Evolutionary conservation across 1,140 invertebrate species (phyloP), one percentile per base, ranked within the genome.

Genomic region (Neotoxoptera formosana): DNA sequence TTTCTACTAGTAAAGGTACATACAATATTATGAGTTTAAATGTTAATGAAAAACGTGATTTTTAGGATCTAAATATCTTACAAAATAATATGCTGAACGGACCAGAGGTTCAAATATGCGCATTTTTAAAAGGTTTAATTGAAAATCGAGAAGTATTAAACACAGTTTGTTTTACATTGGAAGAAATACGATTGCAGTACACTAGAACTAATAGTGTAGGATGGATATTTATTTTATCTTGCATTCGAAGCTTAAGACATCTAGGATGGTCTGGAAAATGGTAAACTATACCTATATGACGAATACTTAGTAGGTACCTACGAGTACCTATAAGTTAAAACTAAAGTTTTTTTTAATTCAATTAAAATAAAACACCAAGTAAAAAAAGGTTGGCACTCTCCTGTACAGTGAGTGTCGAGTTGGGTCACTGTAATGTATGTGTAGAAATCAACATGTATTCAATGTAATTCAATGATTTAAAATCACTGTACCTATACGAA

Each of bases 101-200:
- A 14, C n/a, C 60, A 76, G 60, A n/a, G 60, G 6, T 76, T 76
- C 30, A 76, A 76, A 7, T 34, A 76, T 76, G n/a, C 30, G 14
- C 30, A n/a, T 76, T 76, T 34, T 76, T 76, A 17, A 76, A 76
- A 76, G 7, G 30, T 76, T n/a, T 76, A 76, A 6, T 17, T 76
- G 60, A n/a, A 76, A 47, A 86, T 47, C 84, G 45, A 30, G 25
- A 30, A 47, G 11, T 86, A 47, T 47, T 86, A 25, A 86, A 86
- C 41, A 45, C 23, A 25, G 9, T 47, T 14, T 86, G 84, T 86
- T 86, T 86, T 25, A 86, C 84, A 41, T 47, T 86, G 30, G 84
- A 86, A 86, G 84, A 86, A 86, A 47, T 86, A 86, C 84, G 84
- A 30, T 25, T 86, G 25, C 84, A 30, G 41, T 86, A 86, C 14